These are phyloP conservation scores for Babylonia areolata DNA, from an alignment of 1,140 invertebrate species.

Conservation along the genomic window DNA sequence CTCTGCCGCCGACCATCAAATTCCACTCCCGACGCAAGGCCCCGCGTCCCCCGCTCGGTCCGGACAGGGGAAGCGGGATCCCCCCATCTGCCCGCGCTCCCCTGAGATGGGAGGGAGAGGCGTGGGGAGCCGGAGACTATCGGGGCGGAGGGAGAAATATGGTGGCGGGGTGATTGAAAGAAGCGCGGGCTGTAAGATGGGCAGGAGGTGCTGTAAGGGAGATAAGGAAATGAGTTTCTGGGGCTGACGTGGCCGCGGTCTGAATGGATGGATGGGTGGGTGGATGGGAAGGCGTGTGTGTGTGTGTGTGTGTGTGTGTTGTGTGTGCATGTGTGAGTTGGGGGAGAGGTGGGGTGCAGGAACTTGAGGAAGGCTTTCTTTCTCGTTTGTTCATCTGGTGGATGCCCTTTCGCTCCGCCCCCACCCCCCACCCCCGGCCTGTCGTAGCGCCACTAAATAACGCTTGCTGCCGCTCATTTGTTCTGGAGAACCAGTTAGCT, in stretches of 20 bases:
- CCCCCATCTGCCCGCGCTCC: slow-evolving; percentile 4
- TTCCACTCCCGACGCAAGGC: background rate
- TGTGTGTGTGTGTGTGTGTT: too few relatives aligned
- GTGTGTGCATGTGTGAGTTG: background rate
- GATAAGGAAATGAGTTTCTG: slow-evolving; percentile 28
- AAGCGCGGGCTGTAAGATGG: background rate
- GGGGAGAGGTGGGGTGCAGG: background rate
- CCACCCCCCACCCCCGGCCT: background rate
- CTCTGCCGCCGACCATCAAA: slow-evolving; percentile 7
- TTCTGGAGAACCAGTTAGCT: too few relatives aligned
- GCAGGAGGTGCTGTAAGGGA: slow-evolving; percentile 4
- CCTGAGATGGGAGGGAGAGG: background rate
- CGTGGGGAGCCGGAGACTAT: background rate
- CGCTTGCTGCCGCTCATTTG: too few relatives aligned
- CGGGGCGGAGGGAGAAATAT: background rate
- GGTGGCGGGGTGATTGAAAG: slow-evolving; percentile 11
- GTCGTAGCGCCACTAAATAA: background rate
- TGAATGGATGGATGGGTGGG: background rate
- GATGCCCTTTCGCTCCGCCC: too few relatives aligned
- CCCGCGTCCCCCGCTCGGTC: background rate
- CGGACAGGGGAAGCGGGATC: background rate
- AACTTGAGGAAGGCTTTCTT: background rate
- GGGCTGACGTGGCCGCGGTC: background rate
- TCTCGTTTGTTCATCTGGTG: background rate
- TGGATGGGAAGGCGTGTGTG: too few relatives aligned